These are phyloP conservation scores for Uria lomvia DNA, from an alignment of 2,113 vertebrate genomes.

Conservation along the genomic window DNA sequence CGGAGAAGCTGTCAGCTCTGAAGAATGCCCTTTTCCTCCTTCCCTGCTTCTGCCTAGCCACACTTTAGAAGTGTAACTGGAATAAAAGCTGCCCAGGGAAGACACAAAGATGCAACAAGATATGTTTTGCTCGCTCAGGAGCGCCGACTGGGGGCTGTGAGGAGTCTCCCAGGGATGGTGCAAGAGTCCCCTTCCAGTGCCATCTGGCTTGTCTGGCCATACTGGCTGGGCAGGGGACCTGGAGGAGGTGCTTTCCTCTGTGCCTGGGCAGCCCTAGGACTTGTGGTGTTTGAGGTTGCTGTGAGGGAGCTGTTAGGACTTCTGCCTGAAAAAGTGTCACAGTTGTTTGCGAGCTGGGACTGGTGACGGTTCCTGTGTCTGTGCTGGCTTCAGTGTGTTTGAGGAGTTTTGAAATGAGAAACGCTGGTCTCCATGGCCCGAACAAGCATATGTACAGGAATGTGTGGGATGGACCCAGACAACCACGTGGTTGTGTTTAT, in stretches of 20 bases:
- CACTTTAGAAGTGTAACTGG: neutral
- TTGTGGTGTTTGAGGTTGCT: too few relatives aligned
- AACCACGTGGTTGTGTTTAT: neutral
- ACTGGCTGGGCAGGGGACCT: neutral
- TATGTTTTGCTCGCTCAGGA: neutral
- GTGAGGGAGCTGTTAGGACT: neutral
- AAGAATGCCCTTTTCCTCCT: neutral
- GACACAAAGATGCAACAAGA: neutral
- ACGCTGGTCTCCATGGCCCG: neutral
- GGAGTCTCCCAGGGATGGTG: neutral
- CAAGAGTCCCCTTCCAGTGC: neutral
- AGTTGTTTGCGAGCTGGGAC: neutral
- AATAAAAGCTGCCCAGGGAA: neutral
- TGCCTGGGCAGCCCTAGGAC: neutral
- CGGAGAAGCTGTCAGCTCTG: neutral
- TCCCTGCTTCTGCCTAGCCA: neutral
- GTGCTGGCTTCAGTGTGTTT: neutral
- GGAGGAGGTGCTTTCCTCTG: neutral
- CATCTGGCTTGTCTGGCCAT: fast-evolving
- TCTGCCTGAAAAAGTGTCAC: neutral
- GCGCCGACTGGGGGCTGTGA: neutral
- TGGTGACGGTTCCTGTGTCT: fast-evolving
- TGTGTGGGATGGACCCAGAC: neutral
- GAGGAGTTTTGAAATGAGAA: neutral
- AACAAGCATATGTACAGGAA: neutral